Conservation (phyloP, 2,888 invertebrate species). For the Apodemia zela region DNA sequence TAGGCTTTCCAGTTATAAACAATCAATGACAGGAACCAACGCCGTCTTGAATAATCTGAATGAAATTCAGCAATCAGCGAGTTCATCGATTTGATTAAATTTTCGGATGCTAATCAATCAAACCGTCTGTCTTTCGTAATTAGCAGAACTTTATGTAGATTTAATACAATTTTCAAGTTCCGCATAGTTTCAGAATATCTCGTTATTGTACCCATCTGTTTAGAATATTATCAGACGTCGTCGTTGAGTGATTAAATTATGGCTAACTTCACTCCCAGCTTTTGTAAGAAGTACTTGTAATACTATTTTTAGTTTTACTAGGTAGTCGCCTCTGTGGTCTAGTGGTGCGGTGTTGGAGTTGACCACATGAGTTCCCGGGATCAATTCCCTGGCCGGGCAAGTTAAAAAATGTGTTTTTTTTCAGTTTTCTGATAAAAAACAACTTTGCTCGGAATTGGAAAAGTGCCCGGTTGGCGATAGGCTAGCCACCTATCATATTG, state of each 20-base stretch:
- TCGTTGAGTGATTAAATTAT: not conserved
- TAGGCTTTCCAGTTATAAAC: not conserved
- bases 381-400: too few species aligned
- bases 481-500: too few species aligned
- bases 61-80: conserved; percentile 56
- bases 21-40: not conserved
- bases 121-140: conserved; percentile 20
- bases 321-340: too few species aligned
- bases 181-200: conserved; percentile 4
- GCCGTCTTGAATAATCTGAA: conserved; percentile 28
- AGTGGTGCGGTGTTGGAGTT: too few species aligned
- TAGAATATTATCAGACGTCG: conserved; percentile 3
- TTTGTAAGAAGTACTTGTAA: too few species aligned
- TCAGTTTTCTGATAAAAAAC: too few species aligned
- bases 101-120: conserved; percentile 35
- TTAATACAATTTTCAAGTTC: conserved; percentile 7
- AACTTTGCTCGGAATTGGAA: too few species aligned
- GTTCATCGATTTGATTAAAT: conserved; percentile 45
- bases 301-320: too few species aligned
- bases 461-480: too few species aligned
- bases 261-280: not conserved
- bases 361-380: too few species aligned
- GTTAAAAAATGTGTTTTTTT: too few species aligned
- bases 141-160: conserved; percentile 12
- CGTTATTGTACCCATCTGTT: not conserved